Percentiles rank a stretch among this genome's conserved stretches.
These are phyloP conservation scores for Diloba caeruleocephala DNA, from an alignment of 2,888 invertebrate species.

Conservation along the genomic window DNA sequence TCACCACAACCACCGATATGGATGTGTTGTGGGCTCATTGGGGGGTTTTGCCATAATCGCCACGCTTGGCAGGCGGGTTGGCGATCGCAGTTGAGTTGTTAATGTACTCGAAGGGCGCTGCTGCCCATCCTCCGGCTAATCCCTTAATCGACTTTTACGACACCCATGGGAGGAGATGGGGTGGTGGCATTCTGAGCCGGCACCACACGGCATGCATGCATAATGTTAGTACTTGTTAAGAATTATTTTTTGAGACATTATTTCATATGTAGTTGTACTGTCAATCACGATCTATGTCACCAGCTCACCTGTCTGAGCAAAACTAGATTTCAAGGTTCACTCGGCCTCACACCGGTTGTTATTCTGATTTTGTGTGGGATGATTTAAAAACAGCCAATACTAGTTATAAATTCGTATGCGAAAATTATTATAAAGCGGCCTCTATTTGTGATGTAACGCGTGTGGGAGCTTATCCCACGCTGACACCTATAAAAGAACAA, in stretches of 20 bases:
- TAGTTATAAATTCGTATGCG: constrained; percentile 45
- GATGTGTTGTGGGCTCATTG: no score
- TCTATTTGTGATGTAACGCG: constrained; percentile 49
- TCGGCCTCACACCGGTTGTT: constrained; percentile 61
- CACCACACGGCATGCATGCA: no score
- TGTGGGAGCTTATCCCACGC: constrained; percentile 54
- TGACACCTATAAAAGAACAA: constrained; percentile 37
- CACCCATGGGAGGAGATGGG: no score
- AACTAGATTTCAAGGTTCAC: constrained; percentile 60
- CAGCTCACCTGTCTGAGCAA: constrained; percentile 53
- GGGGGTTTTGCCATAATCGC: no score
- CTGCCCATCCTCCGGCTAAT: no score
- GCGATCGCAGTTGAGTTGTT: no score
- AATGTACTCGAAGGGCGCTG: no score
- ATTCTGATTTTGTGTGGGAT: constrained; percentile 64
- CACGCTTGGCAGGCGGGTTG: no score
- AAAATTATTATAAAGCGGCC: constrained; percentile 52
- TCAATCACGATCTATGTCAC: constrained; percentile 39
- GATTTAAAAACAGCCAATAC: constrained; percentile 54
- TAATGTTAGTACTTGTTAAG: constrained; percentile 6
- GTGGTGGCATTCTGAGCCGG: no score
- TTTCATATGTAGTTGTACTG: constrained; percentile 32
- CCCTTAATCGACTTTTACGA: no score
- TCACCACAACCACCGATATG: no score
- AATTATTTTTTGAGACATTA: constrained; percentile 31